Evolutionary conservation across 1,140 invertebrate species (phyloP).

Genomic region (Papilio machaon): DNA sequence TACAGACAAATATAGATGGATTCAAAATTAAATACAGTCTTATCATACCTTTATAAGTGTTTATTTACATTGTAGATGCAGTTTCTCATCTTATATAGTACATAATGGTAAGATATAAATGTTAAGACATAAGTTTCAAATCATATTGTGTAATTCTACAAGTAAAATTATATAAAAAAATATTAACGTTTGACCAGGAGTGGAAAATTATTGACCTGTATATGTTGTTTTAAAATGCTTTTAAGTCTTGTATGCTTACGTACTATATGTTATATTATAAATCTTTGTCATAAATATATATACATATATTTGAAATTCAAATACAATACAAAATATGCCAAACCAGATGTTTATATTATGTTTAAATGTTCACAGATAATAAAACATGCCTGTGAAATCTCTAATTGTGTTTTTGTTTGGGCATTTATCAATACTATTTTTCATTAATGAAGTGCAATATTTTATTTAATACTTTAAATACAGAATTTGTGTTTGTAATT

Average conservation of each 20-base stretch:
- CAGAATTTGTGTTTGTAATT: background rate
- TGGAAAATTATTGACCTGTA: conserved; percentile 46
- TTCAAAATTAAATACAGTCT: conserved; percentile 16
- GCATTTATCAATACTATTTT: conserved; percentile 21
- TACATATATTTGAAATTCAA: background rate
- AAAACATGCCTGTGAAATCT: background rate
- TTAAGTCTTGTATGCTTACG: background rate
- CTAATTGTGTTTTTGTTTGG: background rate
- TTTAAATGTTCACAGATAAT: background rate
- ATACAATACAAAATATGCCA: background rate
- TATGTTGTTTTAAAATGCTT: conserved; percentile 31
- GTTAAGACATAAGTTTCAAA: conserved; percentile 42
- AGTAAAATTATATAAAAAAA: conserved; percentile 29
- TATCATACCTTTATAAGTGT: conserved; percentile 24
- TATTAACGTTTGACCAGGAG: conserved; percentile 53
- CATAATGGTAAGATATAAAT: conserved; percentile 36
- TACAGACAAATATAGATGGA: background rate
- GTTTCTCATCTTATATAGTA: conserved; percentile 46
- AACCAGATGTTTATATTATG: background rate
- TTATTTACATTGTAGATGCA: conserved; percentile 49
- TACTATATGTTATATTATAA: background rate
- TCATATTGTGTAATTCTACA: conserved; percentile 49
- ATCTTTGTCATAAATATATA: conserved; percentile 1
- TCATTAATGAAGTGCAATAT: conserved; percentile 29
- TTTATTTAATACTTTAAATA: conserved; percentile 4